Evolutionary conservation across 2,888 invertebrate genomes (phyloP), one percentile per base, ranked within the genome.

Genomic region (Mallateleia sp.): DNA sequence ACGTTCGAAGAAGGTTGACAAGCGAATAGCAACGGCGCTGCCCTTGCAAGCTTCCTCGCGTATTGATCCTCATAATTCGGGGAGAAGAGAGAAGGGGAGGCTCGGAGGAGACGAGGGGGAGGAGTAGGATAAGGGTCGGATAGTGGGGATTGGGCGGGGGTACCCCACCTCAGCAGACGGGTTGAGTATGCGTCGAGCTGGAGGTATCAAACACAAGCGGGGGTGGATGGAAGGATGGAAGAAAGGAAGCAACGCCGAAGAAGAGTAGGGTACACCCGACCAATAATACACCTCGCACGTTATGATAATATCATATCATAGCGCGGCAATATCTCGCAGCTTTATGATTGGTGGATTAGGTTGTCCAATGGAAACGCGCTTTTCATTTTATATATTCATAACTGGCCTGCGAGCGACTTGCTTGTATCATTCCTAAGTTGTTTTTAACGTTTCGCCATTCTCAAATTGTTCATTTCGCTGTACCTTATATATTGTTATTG

Each of bases 271-370:
- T 88, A 84, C 85, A 91, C 88, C 88, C 94, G 93, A 94, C 95
- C 95, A 95, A 95, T 95, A 95, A 95, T 94, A 94, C 93, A 92
- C 91, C 92, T 88, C 92, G 91, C 92, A 92, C 93, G 93, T 94
- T 95, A 95, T 95, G 94, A 95, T 95, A 94, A 95, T 94, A 94
- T 95, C 93, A 95, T 95, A 94, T 94, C 94, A 94, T 94, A 94
- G 93, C 91, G 91, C 88, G 90, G 90, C 91, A 90, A 94, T 94
- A 93, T 93, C 93, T 90, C 66, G 78, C 74, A 79, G 91, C 90
- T 87, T 91, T 91, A 92, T 93, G 93, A 95, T 95, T 95, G 95
- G 95, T 90, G 89, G 90, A 90, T 84, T 74, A 88, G 32, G 66
- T 77, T 91, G 79, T 89, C 94, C 94, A 94, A 94, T 94, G 81